Percentiles rank a stretch among this genome's conserved stretches.
phyloP scores from a whole-genome alignment of 2,797 vertebrate genomes.

The Takifugu rubripes region DNA sequence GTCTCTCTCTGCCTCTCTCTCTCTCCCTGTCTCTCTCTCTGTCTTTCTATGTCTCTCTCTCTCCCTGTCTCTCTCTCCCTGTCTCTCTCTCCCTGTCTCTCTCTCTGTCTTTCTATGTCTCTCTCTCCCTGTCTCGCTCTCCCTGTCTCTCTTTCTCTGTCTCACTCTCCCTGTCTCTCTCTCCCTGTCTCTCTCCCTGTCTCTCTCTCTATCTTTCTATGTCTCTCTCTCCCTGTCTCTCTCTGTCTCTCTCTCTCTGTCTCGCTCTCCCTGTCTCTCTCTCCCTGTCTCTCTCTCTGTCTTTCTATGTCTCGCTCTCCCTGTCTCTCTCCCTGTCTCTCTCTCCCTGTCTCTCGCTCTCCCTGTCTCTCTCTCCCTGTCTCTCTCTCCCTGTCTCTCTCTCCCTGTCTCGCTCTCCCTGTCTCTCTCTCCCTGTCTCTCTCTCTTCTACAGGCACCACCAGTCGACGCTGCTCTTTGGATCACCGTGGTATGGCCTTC shows the following conservation, averaged over 20 bases:
- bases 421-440: conserved; percentile 35
- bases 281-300: conserved; percentile 47
- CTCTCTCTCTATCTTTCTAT: too few relatives aligned
- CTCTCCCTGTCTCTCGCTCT: conserved; percentile 5
- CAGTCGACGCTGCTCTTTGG: conserved; percentile 99
- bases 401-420: conserved; percentile 17
- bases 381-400: conserved; percentile 35
- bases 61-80: conserved; percentile 38
- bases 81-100: conserved; percentile 21
- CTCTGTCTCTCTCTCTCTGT: conserved; percentile 41
- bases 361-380: conserved; percentile 23
- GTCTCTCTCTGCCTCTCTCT: conserved; percentile 3
- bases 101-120: conserved; percentile 12
- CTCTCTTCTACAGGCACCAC: conserved; percentile 88
- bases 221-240: conserved; percentile 30
- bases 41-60: conserved; percentile 31
- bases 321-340: conserved; percentile 45
- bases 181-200: conserved; percentile 34
- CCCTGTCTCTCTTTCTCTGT: conserved; percentile 29
- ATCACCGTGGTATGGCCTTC: conserved; percentile 96
- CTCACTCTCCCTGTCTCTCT: conserved; percentile 32
- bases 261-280: conserved; percentile 28
- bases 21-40: conserved; percentile 21
- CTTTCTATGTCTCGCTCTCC: conserved; percentile 14
- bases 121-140: background rate